Conservation (phyloP, 2,888 invertebrate species). For the Nymphalis c-album region DNA sequence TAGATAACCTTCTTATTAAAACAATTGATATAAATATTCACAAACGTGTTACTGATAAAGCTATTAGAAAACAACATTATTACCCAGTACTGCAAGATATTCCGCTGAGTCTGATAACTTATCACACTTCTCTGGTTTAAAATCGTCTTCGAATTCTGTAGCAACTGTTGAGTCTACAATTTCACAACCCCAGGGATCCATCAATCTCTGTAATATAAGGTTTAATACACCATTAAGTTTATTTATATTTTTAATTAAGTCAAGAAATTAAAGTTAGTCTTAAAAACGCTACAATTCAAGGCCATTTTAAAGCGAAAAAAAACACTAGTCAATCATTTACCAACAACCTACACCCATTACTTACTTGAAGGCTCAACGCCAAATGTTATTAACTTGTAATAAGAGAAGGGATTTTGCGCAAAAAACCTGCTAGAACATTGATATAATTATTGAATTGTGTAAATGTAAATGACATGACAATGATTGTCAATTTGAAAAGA, state of each 20-base stretch:
- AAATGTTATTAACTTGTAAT: slow-evolving; percentile 30
- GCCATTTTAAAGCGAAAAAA: background rate
- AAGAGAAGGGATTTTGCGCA: slow-evolving; percentile 15
- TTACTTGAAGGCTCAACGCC: slow-evolving; percentile 44
- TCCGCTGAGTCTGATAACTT: slow-evolving; percentile 84
- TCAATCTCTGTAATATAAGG: slow-evolving; percentile 57
- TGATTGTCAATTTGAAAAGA: slow-evolving; percentile 6
- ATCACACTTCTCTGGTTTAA: slow-evolving; percentile 63
- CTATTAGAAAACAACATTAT: slow-evolving; percentile 22
- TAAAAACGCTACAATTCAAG: background rate
- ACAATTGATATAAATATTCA: slow-evolving; percentile 9
- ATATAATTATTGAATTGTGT: background rate
- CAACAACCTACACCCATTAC: slow-evolving; percentile 19
- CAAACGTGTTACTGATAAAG: background rate
- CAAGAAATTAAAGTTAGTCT: background rate
- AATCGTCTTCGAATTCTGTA: slow-evolving; percentile 82
- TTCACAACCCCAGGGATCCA: slow-evolving; percentile 78
- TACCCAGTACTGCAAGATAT: slow-evolving; percentile 86
- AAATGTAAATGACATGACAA: slow-evolving; percentile 2
- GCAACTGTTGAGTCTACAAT: slow-evolving; percentile 51
- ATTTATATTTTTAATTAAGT: background rate
- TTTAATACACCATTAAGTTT: background rate
- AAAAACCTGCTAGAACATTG: slow-evolving; percentile 2
- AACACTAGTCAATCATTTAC: background rate
- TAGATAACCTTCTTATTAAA: slow-evolving; percentile 35